Conservation (phyloP, 2,113 vertebrate genomes). For the Tragulus kanchil region DNA sequence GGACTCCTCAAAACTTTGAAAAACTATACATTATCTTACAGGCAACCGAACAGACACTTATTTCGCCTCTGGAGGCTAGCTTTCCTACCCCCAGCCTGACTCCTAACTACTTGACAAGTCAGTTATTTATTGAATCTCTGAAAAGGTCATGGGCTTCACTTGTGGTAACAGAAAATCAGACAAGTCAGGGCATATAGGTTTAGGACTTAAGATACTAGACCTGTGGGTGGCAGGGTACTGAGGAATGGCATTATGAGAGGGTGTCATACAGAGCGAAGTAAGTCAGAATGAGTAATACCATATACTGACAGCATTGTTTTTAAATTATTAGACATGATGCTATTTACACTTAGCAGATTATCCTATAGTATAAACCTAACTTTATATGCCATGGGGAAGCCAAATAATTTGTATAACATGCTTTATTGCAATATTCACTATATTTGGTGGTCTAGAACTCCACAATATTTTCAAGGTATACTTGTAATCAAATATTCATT, state of each 20-base stretch:
- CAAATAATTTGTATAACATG: neutral
- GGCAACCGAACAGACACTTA: neutral
- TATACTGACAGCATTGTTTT: neutral
- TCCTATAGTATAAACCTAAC: neutral
- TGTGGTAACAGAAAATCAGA: neutral
- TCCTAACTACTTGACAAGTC: constrained; percentile 7
- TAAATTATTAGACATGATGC: neutral
- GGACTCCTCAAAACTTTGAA: neutral
- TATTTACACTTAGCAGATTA: neutral
- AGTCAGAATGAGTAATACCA: neutral
- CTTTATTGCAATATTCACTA: neutral
- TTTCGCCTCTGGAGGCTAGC: neutral
- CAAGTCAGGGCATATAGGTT: neutral
- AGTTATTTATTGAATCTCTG: neutral
- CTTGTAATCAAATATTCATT: neutral
- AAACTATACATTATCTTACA: neutral
- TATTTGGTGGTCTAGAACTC: neutral
- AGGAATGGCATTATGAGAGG: neutral
- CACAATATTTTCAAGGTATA: neutral
- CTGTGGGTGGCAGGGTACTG: neutral
- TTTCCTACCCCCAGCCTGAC: neutral
- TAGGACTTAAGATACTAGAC: neutral
- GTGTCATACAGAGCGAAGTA: neutral
- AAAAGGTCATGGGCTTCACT: neutral
- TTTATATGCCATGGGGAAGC: neutral